phyloP scores from a whole-genome alignment of 2,888 invertebrate species.

The Cryptosula pallasiana region DNA sequence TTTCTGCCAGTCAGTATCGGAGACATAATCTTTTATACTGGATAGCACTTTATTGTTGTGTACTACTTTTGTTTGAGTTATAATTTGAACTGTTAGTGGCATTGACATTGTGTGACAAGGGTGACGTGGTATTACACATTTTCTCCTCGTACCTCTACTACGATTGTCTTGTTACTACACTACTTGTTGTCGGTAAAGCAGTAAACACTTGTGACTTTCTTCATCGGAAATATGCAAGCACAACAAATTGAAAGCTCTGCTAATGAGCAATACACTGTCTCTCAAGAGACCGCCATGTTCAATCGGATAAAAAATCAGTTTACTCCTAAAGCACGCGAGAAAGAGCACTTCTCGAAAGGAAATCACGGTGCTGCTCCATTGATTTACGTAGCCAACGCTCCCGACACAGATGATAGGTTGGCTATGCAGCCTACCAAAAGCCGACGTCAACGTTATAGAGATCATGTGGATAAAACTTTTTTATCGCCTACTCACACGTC shows the following conservation, averaged over 20 bases:
- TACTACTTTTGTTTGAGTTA: too few species aligned
- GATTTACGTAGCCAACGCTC: background rate
- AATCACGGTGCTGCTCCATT: background rate
- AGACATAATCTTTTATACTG: too few species aligned
- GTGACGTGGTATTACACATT: too few species aligned
- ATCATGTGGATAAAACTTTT: background rate
- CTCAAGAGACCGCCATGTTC: background rate
- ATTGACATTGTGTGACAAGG: too few species aligned
- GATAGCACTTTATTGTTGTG: too few species aligned
- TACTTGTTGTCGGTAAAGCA: too few species aligned
- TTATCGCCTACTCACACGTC: background rate
- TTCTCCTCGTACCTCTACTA: too few species aligned
- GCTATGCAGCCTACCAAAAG: background rate
- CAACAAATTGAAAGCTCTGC: background rate
- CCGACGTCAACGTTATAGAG: background rate
- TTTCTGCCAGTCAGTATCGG: too few species aligned
- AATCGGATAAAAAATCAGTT: conserved; percentile 22
- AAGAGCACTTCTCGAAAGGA: background rate
- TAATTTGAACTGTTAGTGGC: too few species aligned
- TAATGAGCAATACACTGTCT: conserved; percentile 7
- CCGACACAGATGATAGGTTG: background rate
- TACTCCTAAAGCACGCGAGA: background rate
- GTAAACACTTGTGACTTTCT: too few species aligned
- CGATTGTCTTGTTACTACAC: too few species aligned
- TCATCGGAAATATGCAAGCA: background rate